phyloP scores from a whole-genome alignment of 2,888 invertebrate species.

The Lasioglossum marginatum region DNA sequence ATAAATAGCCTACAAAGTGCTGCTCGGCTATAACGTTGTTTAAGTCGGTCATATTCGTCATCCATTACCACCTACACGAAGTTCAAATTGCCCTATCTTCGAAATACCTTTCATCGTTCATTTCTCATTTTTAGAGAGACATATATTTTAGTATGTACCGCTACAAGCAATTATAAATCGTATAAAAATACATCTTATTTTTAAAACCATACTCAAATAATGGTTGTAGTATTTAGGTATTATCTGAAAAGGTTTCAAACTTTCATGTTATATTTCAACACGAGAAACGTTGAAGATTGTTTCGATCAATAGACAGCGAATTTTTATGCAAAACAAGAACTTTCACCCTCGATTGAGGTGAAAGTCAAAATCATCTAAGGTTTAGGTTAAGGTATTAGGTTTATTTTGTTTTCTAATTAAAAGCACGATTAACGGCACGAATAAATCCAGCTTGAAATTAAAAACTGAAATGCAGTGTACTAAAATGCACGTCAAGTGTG shows the following conservation, averaged over 20 bases:
- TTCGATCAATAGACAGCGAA: too few species aligned
- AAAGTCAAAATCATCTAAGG: too few species aligned
- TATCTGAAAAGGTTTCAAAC: not conserved
- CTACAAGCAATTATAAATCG: not conserved
- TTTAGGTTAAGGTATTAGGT: too few species aligned
- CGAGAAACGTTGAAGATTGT: not conserved
- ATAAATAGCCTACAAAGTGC: slow-evolving; percentile 33
- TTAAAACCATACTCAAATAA: not conserved
- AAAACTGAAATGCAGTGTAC: not conserved
- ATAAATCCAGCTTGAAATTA: not conserved
- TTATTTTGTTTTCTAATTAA: not conserved
- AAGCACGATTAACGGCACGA: not conserved
- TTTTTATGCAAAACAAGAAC: too few species aligned
- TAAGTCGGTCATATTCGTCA: not conserved
- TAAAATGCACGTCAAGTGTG: slow-evolving; percentile 23
- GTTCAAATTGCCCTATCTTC: not conserved
- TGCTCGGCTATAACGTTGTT: not conserved
- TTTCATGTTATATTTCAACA: too few species aligned
- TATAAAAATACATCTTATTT: not conserved
- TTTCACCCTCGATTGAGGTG: too few species aligned
- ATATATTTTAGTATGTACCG: not conserved
- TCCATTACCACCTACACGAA: not conserved
- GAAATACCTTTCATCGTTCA: not conserved
- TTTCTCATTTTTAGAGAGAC: not conserved
- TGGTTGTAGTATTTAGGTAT: not conserved